These are phyloP conservation scores for Montipora cactus DNA, from an alignment of 64 coral and sea anemone species.

Conservation along the genomic window DNA sequence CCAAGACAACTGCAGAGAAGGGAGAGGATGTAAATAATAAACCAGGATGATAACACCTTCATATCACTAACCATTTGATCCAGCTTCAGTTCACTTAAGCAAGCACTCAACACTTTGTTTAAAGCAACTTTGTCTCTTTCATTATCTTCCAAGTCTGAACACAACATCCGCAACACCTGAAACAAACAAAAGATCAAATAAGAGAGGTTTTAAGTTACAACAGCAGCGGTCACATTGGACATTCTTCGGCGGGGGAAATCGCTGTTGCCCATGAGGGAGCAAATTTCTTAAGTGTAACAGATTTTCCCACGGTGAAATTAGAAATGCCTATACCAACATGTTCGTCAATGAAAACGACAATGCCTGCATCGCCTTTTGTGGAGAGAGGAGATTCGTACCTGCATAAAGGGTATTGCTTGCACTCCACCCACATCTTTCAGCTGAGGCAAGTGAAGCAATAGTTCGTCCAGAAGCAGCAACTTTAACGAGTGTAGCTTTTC, in stretches of 20 bases:
- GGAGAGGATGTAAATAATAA: too few relatives aligned
- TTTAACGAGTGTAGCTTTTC: slow-evolving; percentile 81
- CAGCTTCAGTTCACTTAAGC: slow-evolving; percentile 82
- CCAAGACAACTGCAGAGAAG: too few relatives aligned
- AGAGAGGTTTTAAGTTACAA: too few relatives aligned
- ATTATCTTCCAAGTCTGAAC: slow-evolving; percentile 93
- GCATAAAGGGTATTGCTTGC: slow-evolving; percentile 97
- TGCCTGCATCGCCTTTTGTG: too few relatives aligned
- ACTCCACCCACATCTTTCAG: slow-evolving; percentile 87
- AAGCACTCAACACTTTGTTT: slow-evolving; percentile 77
- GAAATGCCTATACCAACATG: too few relatives aligned
- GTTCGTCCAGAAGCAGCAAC: slow-evolving; percentile 75
- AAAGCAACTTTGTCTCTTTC: slow-evolving; percentile 81
- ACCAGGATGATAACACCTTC: too few relatives aligned
- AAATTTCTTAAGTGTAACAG: too few relatives aligned
- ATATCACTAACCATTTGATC: slow-evolving; percentile 68
- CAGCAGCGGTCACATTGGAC: too few relatives aligned
- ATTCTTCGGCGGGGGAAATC: too few relatives aligned
- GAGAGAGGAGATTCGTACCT: slow-evolving; percentile 50
- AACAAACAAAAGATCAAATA: not conserved
- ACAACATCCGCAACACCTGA: slow-evolving; percentile 92
- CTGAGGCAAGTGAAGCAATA: slow-evolving; percentile 83
- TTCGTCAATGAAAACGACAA: not conserved
- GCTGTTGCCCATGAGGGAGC: too few relatives aligned
- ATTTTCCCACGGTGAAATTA: too few relatives aligned